Evolutionary conservation across 2,113 vertebrate species (phyloP).

Genomic region (Lates calcarifer): DNA sequence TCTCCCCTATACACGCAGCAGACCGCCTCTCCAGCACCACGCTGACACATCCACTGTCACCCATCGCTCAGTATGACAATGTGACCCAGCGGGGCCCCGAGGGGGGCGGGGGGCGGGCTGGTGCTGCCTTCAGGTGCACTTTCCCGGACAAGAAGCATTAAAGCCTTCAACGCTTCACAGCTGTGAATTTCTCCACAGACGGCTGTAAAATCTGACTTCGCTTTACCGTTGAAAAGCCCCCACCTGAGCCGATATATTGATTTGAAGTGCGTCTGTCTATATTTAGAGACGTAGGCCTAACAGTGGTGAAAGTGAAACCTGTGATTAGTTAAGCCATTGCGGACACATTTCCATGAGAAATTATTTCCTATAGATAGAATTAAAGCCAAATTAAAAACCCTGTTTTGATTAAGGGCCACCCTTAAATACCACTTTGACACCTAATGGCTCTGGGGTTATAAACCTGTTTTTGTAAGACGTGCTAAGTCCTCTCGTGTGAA

Average conservation of each 20-base stretch:
- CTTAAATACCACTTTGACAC: slow-evolving; percentile 17
- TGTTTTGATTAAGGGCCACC: slow-evolving; percentile 10
- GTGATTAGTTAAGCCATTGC: background rate
- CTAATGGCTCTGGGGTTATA: slow-evolving; percentile 11
- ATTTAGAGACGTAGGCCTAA: background rate
- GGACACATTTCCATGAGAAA: background rate
- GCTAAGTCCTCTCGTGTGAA: slow-evolving; percentile 30
- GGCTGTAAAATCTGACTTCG: background rate
- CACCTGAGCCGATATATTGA: background rate
- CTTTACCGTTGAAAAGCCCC: too few relatives aligned
- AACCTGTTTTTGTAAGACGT: slow-evolving; percentile 27
- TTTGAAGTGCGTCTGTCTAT: background rate
- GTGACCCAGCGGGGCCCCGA: slow-evolving; percentile 50
- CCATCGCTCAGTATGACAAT: slow-evolving; percentile 68
- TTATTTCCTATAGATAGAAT: slow-evolving; percentile 3
- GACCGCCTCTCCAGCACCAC: slow-evolving; percentile 13
- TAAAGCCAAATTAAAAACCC: slow-evolving; percentile 27
- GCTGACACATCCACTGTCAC: slow-evolving; percentile 66
- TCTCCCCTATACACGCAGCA: slow-evolving; percentile 37
- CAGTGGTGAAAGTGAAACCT: background rate
- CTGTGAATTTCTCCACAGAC: background rate
- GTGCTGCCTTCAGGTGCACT: slow-evolving; percentile 38
- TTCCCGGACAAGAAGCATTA: background rate
- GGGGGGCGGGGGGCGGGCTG: too few relatives aligned
- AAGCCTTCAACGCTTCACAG: background rate